A percentile compares a stretch with the other conserved stretches of the same genome.
Evolutionary conservation across 2,113 vertebrate genomes (phyloP).

Genomic region (Thunnus thynnus): DNA sequence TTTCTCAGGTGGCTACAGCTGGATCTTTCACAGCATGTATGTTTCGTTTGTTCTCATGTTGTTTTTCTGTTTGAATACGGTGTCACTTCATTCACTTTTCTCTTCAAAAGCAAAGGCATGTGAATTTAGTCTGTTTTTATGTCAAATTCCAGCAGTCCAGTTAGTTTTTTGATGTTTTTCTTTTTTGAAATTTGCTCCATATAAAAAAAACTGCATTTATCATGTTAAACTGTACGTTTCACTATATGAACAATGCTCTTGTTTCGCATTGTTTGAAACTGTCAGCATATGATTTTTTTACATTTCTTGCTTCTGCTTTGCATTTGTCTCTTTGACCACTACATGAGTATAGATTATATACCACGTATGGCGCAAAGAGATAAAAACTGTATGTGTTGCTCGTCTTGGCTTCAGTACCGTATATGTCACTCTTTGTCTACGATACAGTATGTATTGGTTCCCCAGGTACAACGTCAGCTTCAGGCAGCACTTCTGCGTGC

Average conservation of each 20-base stretch:
- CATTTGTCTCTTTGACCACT: constrained; percentile 62
- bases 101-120: neutral
- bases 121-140: neutral
- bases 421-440: constrained; percentile 76
- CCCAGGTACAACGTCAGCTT: constrained; percentile 97
- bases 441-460: constrained; percentile 78
- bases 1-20: constrained; percentile 37
- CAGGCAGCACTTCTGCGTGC: constrained; percentile 90
- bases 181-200: neutral
- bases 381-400: constrained; percentile 66
- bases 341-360: constrained; percentile 2
- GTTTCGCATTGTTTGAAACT: constrained; percentile 62
- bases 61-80: neutral
- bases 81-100: constrained; percentile 11
- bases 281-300: constrained; percentile 34
- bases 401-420: constrained; percentile 73
- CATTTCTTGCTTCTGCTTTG: constrained; percentile 63
- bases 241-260: constrained; percentile 58
- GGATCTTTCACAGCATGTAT: constrained; percentile 39
- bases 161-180: neutral
- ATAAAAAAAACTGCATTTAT: neutral
- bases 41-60: constrained; percentile 18
- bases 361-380: constrained; percentile 52
- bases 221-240: constrained; percentile 3
- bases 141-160: neutral